Conservation (phyloP, 1,140 invertebrate species). For the Archivesica marissinica region DNA sequence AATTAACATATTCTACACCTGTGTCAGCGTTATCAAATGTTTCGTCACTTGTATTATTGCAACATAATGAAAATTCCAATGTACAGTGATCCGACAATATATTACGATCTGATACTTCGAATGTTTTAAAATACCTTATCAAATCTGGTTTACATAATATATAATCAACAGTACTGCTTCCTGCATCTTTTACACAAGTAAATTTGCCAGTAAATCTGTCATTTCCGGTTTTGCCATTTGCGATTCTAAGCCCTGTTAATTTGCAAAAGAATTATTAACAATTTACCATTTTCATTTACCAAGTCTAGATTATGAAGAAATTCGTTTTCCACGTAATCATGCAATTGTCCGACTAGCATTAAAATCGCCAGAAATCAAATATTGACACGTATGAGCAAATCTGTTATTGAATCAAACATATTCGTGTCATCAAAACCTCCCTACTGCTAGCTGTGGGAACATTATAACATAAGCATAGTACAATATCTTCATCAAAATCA, state of each 20-base stretch:
- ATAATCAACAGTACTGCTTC: conserved; percentile 24
- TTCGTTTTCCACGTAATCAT: conserved; percentile 4
- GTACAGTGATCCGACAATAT: conserved; percentile 22
- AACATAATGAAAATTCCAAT: not conserved
- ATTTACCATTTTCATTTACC: conserved; percentile 25
- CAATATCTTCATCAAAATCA: not conserved
- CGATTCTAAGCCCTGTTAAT: not conserved
- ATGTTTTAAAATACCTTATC: not conserved
- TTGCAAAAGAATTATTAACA: conserved; percentile 2
- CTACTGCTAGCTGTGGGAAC: not conserved
- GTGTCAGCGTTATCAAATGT: not conserved
- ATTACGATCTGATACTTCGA: conserved; percentile 4
- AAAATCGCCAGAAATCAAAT: conserved; percentile 17
- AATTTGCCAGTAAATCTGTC: conserved; percentile 1
- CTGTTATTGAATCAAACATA: conserved; percentile 1
- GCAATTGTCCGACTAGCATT: not conserved
- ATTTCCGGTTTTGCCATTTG: conserved; percentile 3
- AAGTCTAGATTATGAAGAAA: not conserved
- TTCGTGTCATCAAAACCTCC: not conserved
- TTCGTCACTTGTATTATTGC: not conserved
- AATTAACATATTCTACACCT: not conserved
- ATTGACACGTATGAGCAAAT: not conserved
- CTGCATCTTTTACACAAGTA: not conserved
- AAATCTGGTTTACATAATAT: conserved; percentile 17
- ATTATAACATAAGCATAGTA: conserved; percentile 7